Base-by-base conservation (phyloP, 2,888 invertebrate genomes). In the Luffia ferchaultella region DNA sequence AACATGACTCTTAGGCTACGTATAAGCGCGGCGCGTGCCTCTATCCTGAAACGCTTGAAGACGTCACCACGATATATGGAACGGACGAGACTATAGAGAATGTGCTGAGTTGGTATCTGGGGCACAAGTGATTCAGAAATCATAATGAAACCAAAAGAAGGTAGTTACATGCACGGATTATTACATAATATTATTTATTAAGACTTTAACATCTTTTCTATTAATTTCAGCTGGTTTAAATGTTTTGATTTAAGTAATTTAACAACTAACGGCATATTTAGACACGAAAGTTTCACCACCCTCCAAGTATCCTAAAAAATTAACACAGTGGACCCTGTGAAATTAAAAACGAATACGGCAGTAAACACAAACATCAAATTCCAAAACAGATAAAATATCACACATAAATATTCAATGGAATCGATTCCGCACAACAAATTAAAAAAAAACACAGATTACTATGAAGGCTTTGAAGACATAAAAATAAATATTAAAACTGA, bases 81-180 rank as follows among this genome's bases (percentile, higher is more conserved):
- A 30, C 12, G 30, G 5, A 12, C 17, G 18, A 7, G n/a, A 16
- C 54, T 69, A 70, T 73, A 77, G 78, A 76, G 65, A 57, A 76
- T 79, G 82, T 80, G 76, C 77, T 75, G 76, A 76, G 76, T 76
- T 70, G 73, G 79, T 77, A 68, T 70, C 66, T 64, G 70, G 79
- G 76, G 75, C 73, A 72, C 75, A 76, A 79, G 76, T 76, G 55
- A 79, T 30, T 30, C 30, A 12, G 30, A 30, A 82, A 82, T 67
- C 68, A 78, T 73, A 79, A 80, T 78, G 67, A 59, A 73, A 79
- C 73, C 57, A 68, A 63, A 78, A 72, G 55, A 64, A 70, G 73
- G 61, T 64, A 71, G 60, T 64, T 30, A 12, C 82, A 82, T 82
- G 82, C 82, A 77, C n/a, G 40, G 15, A 43, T 43, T 43, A 5